These are phyloP conservation scores for Bombus vancouverensis DNA, from an alignment of 1,140 invertebrate genomes.

Conservation along the genomic window DNA sequence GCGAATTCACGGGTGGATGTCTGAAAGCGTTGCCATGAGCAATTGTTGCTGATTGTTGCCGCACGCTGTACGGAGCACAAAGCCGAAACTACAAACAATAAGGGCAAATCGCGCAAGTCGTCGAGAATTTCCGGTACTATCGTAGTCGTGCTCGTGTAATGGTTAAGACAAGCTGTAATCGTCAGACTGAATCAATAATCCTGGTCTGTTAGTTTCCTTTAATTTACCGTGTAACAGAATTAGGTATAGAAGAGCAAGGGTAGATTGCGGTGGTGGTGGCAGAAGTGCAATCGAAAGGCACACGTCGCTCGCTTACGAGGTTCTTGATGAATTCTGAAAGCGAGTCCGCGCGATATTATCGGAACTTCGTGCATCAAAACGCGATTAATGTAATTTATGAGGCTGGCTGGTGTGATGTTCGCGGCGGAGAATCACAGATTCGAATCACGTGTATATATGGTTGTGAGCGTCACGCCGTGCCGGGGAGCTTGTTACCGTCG, in stretches of 20 bases:
- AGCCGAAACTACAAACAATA: conserved; percentile 51
- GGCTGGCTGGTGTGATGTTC: neutral
- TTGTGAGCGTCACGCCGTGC: too few relatives aligned
- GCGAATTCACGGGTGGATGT: neutral
- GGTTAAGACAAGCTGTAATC: conserved; percentile 45
- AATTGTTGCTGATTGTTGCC: conserved; percentile 30
- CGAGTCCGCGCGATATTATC: neutral
- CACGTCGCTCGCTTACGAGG: neutral
- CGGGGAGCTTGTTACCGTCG: too few relatives aligned
- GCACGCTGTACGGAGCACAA: neutral
- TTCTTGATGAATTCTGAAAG: neutral
- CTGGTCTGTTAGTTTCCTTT: conserved; percentile 12
- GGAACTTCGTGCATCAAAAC: conserved; percentile 9
- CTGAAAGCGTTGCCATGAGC: conserved; percentile 2
- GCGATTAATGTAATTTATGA: conserved; percentile 22
- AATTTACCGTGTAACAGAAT: conserved; percentile 10
- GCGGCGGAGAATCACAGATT: neutral
- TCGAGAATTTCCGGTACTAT: conserved; percentile 53
- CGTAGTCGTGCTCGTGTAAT: conserved; percentile 33
- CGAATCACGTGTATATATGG: neutral
- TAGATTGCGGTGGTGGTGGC: neutral
- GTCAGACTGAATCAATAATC: conserved; percentile 32
- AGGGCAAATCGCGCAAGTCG: conserved; percentile 62
- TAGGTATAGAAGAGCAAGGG: neutral
- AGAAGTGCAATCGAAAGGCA: neutral